Evolutionary conservation across 2,113 vertebrate genomes (phyloP), one percentile per base, ranked within the genome.

Genomic region (Perognathus longimembris): DNA sequence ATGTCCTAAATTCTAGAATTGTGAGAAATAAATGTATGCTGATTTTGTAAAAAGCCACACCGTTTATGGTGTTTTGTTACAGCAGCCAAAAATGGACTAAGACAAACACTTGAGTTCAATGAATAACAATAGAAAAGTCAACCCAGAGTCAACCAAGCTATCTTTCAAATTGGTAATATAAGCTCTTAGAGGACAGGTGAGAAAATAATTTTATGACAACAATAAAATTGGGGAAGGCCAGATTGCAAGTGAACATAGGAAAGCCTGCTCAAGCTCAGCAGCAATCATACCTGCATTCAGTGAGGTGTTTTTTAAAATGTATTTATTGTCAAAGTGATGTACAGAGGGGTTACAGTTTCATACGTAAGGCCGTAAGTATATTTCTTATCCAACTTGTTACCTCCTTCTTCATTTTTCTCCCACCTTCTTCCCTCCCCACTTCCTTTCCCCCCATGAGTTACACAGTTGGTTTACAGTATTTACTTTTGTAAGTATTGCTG

Each of bases 111-210:
- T 21, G 74, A 50, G 6, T 78, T 77, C 34, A 4, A 69, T n/a
- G 24, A 91, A 20, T n/a, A 79, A 79, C 7, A 42, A 6, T 59
- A 89, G 78, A 81, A 90, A 89, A 14, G 3, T 66, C 15, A 85
- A 66, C 5, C 38, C 20, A 81, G 59, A 59, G 61, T 69, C 34
- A 81, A 54, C 10, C 28, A 83, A 69, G 7, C 80, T 6, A 10
- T 30, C 57, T 82, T 94, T 66, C 3, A 94, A 89, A 70, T 3
- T 74, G n/a, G 28, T 66, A 64, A 24, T 34, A 74, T 92, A 92
- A 94, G 83, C 28, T n/a, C 74, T 42, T 17, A 57, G 85, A 81
- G 86, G 67, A 69, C 64, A 86, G 79, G 64, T 22, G 24, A 10
- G 30, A 10, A n/a, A 83, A 63, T 17, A 85, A 85, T 77, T 93